A percentile compares a stretch with the other conserved stretches of the same genome.
These are phyloP conservation scores for Caerostris extrusa DNA, from an alignment of 1,140 invertebrate genomes.

Conservation along the genomic window DNA sequence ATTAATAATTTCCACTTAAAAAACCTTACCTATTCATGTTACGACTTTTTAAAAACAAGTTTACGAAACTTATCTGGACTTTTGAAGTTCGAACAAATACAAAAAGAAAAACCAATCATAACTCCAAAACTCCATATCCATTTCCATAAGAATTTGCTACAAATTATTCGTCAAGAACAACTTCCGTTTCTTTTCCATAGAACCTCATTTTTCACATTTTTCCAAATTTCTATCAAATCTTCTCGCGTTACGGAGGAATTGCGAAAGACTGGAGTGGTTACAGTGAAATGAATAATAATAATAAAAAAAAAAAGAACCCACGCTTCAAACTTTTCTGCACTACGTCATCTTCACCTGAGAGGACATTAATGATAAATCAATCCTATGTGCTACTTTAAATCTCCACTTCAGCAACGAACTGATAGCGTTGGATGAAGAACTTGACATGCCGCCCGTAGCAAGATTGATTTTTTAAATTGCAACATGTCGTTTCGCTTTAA, in stretches of 20 bases:
- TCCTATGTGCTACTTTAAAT: too few relatives aligned
- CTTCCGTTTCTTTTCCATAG: neutral
- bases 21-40: too few relatives aligned
- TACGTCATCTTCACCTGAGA: too few relatives aligned
- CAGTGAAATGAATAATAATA: too few relatives aligned
- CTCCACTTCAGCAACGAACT: neutral
- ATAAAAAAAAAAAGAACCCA: too few relatives aligned
- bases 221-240: slow-evolving; percentile 5
- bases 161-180: slow-evolving; percentile 2
- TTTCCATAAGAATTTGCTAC: slow-evolving; percentile 20
- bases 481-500: slow-evolving; percentile 13
- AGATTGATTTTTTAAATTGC: neutral
- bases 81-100: too few relatives aligned
- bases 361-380: too few relatives aligned
- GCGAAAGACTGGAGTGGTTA: neutral
- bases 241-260: neutral
- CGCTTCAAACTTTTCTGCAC: too few relatives aligned
- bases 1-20: too few relatives aligned
- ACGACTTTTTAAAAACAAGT: too few relatives aligned
- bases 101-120: neutral
- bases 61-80: too few relatives aligned
- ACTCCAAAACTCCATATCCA: neutral
- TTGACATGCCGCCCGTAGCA: neutral
- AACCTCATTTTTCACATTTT: neutral
- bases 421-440: neutral